Conservation (phyloP, 1,140 invertebrate genomes). For the Parapsyche elsis region DNA sequence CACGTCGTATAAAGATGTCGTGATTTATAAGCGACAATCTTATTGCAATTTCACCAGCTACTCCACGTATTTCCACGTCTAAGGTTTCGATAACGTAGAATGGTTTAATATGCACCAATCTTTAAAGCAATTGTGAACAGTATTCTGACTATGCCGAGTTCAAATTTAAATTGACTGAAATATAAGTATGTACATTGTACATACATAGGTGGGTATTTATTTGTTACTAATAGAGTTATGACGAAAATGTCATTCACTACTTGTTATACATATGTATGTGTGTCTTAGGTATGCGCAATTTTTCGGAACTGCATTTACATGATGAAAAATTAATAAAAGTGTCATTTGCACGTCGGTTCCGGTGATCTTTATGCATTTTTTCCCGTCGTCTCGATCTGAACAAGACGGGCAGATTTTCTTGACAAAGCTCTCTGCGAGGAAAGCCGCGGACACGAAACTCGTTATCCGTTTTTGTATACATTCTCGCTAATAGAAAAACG, state of each 20-base stretch:
- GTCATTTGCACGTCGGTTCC: constrained; percentile 1
- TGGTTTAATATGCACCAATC: no score
- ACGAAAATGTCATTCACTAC: no score
- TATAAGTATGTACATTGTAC: no score
- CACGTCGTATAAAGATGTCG: constrained; percentile 45
- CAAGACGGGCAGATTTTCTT: constrained; percentile 42
- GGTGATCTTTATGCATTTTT: constrained; percentile 30
- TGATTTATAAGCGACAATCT: constrained; percentile 43
- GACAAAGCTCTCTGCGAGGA: constrained; percentile 25
- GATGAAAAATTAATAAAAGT: not conserved
- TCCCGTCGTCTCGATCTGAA: constrained; percentile 19
- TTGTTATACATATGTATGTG: no score
- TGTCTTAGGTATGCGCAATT: no score
- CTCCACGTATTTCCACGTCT: not conserved
- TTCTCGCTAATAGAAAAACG: constrained; percentile 29
- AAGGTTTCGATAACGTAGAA: not conserved
- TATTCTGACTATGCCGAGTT: no score
- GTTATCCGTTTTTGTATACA: constrained; percentile 38
- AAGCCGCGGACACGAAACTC: constrained; percentile 23
- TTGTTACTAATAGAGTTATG: no score
- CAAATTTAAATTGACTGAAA: no score
- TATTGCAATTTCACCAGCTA: constrained; percentile 21
- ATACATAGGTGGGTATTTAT: no score
- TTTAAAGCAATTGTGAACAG: no score
- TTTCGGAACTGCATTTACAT: not conserved